These are phyloP conservation scores for Polyodon spathula DNA, from an alignment of 2,113 vertebrate species.

Conservation along the genomic window DNA sequence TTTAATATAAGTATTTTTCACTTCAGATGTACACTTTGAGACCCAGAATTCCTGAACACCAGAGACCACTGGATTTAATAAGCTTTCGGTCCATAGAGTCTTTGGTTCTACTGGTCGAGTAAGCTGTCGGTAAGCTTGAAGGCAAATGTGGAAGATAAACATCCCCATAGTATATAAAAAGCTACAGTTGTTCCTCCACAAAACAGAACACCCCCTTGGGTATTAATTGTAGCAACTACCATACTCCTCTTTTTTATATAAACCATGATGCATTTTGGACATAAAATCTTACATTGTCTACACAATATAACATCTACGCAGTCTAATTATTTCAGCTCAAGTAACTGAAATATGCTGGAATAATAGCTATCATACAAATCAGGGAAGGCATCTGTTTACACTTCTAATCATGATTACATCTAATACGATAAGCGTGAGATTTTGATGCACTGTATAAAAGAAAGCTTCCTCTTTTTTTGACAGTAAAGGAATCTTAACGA, in stretches of 20 bases:
- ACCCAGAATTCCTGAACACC: too few species aligned
- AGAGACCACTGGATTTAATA: too few species aligned
- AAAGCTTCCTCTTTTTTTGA: constrained; percentile 12
- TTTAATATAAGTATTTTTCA: too few species aligned
- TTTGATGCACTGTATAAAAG: neutral
- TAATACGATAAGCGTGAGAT: neutral
- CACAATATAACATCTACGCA: too few species aligned
- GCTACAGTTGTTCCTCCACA: constrained; percentile 19
- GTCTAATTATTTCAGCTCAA: neutral
- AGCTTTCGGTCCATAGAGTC: too few species aligned
- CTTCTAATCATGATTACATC: neutral
- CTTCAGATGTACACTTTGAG: too few species aligned
- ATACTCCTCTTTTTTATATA: too few species aligned
- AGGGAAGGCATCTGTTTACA: constrained; percentile 10
- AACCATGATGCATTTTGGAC: too few species aligned
- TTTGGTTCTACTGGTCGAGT: too few species aligned
- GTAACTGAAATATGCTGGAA: neutral
- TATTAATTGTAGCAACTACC: too few species aligned
- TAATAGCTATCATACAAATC: neutral
- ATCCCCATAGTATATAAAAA: constrained; percentile 17
- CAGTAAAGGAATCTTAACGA: neutral
- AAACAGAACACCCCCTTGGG: too few species aligned
- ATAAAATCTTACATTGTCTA: too few species aligned
- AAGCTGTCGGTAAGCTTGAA: constrained; percentile 11
- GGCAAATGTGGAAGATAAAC: constrained; percentile 23